phyloP scores from a whole-genome alignment of 2,797 vertebrate species.

The Spinibarbus caldwelli region DNA sequence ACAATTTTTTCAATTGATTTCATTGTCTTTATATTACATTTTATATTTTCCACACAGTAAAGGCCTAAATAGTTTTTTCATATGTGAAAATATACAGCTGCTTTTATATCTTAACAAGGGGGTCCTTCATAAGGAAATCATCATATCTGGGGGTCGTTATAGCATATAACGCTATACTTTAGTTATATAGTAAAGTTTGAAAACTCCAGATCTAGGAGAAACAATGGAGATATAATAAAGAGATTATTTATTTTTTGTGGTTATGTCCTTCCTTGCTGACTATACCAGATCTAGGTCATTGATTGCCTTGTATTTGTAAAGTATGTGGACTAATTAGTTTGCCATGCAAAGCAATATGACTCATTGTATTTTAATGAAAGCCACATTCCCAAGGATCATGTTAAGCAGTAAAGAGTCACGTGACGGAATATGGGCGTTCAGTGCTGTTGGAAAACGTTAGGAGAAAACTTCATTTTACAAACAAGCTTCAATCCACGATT shows the following conservation, averaged over 20 bases:
- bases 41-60: background rate
- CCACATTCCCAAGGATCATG: background rate
- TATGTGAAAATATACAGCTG: background rate
- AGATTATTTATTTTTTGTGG: background rate
- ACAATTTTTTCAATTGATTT: background rate
- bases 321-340: background rate
- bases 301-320: background rate
- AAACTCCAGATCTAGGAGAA: too few species aligned
- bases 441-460: background rate
- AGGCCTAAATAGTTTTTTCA: background rate
- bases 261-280: background rate
- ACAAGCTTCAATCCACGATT: background rate
- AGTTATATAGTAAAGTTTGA: too few species aligned
- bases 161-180: too few species aligned
- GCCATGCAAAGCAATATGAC: slow-evolving; percentile 30
- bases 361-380: slow-evolving; percentile 13
- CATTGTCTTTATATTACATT: background rate
- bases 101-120: background rate
- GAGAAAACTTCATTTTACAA: background rate
- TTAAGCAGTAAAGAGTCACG: background rate
- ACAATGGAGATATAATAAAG: too few species aligned
- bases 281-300: background rate
- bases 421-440: background rate
- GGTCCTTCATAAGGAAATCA: background rate
- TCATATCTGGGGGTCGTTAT: background rate